A percentile compares a stretch with the other conserved stretches of the same genome.
phyloP scores from a whole-genome alignment of 1,140 invertebrate genomes.

The Argopecten irradians region DNA sequence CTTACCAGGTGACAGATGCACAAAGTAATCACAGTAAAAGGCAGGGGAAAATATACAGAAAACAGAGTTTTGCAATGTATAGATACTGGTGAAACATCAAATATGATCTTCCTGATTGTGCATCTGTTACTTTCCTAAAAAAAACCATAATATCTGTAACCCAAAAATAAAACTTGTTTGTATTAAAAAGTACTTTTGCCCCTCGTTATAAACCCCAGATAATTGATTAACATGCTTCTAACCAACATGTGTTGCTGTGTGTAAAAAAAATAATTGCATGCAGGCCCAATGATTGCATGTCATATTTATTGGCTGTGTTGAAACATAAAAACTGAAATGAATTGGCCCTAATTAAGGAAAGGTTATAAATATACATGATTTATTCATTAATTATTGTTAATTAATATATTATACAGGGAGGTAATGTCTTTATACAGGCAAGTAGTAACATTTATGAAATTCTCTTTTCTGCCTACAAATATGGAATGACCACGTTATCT shows the following conservation, averaged over 20 bases:
- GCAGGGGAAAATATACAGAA: no score
- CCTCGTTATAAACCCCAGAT: neutral
- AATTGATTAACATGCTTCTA: slow-evolving; percentile 11
- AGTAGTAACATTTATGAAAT: neutral
- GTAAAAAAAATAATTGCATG: slow-evolving; percentile 4
- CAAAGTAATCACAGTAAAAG: neutral
- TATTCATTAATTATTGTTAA: neutral
- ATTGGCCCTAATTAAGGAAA: neutral
- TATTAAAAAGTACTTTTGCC: neutral
- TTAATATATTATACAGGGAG: neutral
- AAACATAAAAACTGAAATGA: neutral
- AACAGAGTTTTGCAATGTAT: no score
- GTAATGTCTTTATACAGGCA: neutral
- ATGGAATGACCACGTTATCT: neutral
- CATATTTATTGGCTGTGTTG: neutral
- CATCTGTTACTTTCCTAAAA: neutral
- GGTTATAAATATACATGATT: neutral
- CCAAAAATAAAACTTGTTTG: neutral
- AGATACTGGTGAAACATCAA: neutral
- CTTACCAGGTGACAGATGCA: neutral
- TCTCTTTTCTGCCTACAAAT: neutral
- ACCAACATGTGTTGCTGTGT: neutral
- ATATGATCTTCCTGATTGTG: neutral
- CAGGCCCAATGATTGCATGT: neutral
- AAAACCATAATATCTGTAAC: neutral